These are phyloP conservation scores for Drosophila falleni DNA, from an alignment of 2,888 invertebrate species.

Conservation along the genomic window DNA sequence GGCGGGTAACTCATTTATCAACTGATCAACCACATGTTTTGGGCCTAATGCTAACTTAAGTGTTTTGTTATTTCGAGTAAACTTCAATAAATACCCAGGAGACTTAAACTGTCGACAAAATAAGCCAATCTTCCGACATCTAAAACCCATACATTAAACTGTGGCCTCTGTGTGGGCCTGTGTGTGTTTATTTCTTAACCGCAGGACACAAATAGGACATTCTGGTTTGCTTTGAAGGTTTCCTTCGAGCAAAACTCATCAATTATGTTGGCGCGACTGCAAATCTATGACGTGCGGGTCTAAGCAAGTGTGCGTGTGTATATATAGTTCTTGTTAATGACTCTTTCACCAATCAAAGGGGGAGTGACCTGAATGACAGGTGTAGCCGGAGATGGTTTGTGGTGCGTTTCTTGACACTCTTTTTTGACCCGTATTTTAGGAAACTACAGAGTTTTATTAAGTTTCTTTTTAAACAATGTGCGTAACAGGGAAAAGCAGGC, in stretches of 20 bases:
- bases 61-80: slow-evolving; percentile 74
- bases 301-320: background rate
- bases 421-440: no score
- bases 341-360: no score
- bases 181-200: slow-evolving; percentile 47
- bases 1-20: slow-evolving; percentile 33
- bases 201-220: slow-evolving; percentile 60
- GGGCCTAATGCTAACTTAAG: slow-evolving; percentile 67
- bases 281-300: slow-evolving; percentile 30
- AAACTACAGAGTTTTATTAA: no score
- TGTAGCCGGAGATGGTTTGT: no score
- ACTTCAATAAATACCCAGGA: slow-evolving; percentile 76
- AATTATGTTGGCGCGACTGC: slow-evolving; percentile 75
- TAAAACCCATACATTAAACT: slow-evolving; percentile 32
- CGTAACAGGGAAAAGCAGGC: no score
- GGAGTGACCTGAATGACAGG: no score
- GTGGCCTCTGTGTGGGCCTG: slow-evolving; percentile 7
- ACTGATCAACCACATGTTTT: slow-evolving; percentile 29
- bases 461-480: no score
- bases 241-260: slow-evolving; percentile 71
- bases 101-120: slow-evolving; percentile 79
- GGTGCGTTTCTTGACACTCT: no score
- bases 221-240: slow-evolving; percentile 44
- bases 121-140: slow-evolving; percentile 72
- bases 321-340: no score